Conservation (phyloP, 1,140 invertebrate genomes). For the Drosophila takahashii region DNA sequence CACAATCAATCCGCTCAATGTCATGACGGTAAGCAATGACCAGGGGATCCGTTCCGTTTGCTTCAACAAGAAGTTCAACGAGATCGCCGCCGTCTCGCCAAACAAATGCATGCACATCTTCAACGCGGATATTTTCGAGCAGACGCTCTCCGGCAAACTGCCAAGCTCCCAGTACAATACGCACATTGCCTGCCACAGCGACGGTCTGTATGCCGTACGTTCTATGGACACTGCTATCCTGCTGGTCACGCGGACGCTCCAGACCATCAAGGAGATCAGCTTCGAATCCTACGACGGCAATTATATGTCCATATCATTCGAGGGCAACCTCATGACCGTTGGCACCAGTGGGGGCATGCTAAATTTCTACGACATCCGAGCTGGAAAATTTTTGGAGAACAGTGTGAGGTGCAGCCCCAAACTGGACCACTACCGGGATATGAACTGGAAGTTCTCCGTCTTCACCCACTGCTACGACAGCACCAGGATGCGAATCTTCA, state of each 20-base stretch:
- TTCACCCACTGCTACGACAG: conserved; percentile 98
- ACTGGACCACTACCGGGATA: too few relatives aligned
- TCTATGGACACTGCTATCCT: conserved; percentile 96
- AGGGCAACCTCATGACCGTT: conserved; percentile 95
- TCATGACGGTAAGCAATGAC: conserved; percentile 90
- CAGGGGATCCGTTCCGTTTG: conserved; percentile 92
- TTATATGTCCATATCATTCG: conserved; percentile 96
- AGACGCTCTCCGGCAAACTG: conserved; percentile 94
- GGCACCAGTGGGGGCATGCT: conserved; percentile 96
- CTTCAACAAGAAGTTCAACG: conserved; percentile 93
- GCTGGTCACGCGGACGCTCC: conserved; percentile 94
- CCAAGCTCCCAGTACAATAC: conserved; percentile 96
- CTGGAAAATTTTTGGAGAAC: conserved; percentile 95
- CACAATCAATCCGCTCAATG: conserved; percentile 89
- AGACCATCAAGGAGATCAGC: conserved; percentile 89
- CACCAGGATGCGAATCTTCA: conserved; percentile 95
- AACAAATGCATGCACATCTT: conserved; percentile 97
- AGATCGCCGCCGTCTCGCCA: conserved; percentile 95
- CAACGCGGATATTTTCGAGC: conserved; percentile 93
- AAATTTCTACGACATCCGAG: conserved; percentile 96
- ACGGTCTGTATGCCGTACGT: conserved; percentile 95
- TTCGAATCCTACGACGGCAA: too few relatives aligned
- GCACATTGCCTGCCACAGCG: conserved; percentile 93
- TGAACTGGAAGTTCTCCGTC: too few relatives aligned
- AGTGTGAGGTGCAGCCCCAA: conserved; percentile 94